Evolutionary conservation across 2,113 vertebrate genomes (phyloP).

Genomic region (Indicator maculatus): DNA sequence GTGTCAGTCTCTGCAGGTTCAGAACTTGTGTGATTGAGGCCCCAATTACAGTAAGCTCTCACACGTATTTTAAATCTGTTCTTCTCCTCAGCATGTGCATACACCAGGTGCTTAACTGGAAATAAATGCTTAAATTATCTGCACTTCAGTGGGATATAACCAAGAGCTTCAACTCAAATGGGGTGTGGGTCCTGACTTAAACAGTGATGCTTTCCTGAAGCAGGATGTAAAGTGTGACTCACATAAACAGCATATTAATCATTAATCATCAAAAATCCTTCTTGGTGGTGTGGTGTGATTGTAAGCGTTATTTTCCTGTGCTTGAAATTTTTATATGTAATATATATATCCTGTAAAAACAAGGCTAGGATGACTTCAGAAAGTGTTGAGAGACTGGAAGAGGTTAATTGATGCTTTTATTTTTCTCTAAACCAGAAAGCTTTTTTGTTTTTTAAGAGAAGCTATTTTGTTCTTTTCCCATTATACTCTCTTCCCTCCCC

Average conservation of each 20-base stretch:
- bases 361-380: not conserved
- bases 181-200: not conserved
- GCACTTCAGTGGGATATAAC: not conserved
- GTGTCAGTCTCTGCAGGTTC: not conserved
- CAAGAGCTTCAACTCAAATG: not conserved
- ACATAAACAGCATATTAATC: not conserved
- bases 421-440: conserved; percentile 26
- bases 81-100: not conserved
- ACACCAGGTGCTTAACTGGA: not conserved
- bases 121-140: not conserved
- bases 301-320: not conserved
- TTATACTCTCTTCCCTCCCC: not conserved
- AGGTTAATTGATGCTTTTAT: not conserved
- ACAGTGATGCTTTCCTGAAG: not conserved
- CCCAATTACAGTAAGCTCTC: not conserved
- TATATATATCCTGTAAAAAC: not conserved
- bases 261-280: not conserved
- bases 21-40: not conserved
- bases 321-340: not conserved
- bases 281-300: not conserved
- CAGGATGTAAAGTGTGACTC: not conserved
- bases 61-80: not conserved
- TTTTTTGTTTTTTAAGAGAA: not conserved
- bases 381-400: conserved; percentile 27
- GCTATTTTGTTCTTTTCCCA: conserved; percentile 37